Conservation (phyloP, 1,140 invertebrate genomes). For the Drosophila arawakana region DNA sequence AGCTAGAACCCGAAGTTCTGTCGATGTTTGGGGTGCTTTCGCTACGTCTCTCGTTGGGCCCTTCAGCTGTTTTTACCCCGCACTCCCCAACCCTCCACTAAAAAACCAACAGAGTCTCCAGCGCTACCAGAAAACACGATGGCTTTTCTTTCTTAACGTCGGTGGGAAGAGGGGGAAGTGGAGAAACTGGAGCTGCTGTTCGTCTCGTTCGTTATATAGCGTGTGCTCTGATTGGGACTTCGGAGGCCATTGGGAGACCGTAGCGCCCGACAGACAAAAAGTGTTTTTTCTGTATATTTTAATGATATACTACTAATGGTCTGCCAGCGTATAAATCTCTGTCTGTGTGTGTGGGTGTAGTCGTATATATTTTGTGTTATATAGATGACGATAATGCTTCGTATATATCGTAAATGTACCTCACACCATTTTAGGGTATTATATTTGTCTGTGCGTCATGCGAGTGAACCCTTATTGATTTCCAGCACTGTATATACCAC, state of each 20-base stretch:
- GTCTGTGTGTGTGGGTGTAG: conserved; percentile 4
- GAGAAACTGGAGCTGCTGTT: conserved; percentile 4
- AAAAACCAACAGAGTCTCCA: conserved; percentile 8
- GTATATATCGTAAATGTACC: conserved; percentile 27
- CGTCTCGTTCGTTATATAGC: conserved; percentile 26
- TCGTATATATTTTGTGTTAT: conserved; percentile 5
- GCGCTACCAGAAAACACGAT: conserved; percentile 16
- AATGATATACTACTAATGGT: conserved; percentile 22
- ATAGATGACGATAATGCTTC: conserved; percentile 21
- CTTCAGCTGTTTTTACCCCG: conserved; percentile 34
- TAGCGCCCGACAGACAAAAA: conserved; percentile 28
- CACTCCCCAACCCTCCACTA: too few relatives aligned
- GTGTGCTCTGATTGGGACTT: conserved; percentile 28
- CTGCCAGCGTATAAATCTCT: conserved; percentile 13
- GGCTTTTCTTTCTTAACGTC: conserved; percentile 16
- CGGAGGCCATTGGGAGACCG: conserved; percentile 26
- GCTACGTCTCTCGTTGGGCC: conserved; percentile 14
- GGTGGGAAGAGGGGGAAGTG: not conserved
- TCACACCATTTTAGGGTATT: conserved; percentile 52
- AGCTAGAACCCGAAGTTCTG: conserved; percentile 41
- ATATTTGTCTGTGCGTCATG: conserved; percentile 33
- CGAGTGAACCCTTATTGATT: conserved; percentile 15
- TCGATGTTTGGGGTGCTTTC: conserved; percentile 76
- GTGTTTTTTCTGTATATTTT: conserved; percentile 29
- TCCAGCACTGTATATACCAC: not conserved